Conservation (phyloP, 2,113 vertebrate species). For the Rhabdornis inornatus region DNA sequence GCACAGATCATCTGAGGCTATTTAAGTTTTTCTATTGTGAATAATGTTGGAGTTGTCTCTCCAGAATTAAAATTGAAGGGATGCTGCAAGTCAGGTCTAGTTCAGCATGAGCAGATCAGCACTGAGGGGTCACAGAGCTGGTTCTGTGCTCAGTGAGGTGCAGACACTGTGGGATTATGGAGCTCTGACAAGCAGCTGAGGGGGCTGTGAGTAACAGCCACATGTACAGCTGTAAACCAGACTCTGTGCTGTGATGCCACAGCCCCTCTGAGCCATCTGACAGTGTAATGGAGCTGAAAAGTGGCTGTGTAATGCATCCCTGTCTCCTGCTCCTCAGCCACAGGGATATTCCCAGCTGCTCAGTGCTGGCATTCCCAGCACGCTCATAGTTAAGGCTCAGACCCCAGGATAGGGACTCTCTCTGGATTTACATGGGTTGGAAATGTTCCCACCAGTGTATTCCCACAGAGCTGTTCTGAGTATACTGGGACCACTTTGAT, state of each 20-base stretch:
- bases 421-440: background rate
- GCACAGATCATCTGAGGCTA: background rate
- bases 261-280: conserved; percentile 33
- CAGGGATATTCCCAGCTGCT: background rate
- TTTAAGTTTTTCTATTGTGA: background rate
- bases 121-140: background rate
- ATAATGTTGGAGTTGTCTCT: background rate
- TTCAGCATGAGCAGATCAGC: background rate
- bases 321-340: background rate
- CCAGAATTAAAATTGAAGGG: background rate
- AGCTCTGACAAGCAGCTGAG: conserved; percentile 1
- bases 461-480: background rate
- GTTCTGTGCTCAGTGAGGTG: background rate
- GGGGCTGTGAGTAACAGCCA: conserved; percentile 25
- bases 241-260: conserved; percentile 21
- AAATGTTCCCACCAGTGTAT: fast-evolving
- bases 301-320: background rate
- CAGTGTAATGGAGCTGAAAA: conserved; percentile 52
- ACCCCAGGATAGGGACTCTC: background rate
- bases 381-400: background rate
- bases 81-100: background rate
- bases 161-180: background rate
- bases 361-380: background rate
- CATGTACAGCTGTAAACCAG: background rate
- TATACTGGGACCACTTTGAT: too few relatives aligned